phyloP scores from a whole-genome alignment of 2,113 vertebrate genomes.

The Marcusenius ussheri region DNA sequence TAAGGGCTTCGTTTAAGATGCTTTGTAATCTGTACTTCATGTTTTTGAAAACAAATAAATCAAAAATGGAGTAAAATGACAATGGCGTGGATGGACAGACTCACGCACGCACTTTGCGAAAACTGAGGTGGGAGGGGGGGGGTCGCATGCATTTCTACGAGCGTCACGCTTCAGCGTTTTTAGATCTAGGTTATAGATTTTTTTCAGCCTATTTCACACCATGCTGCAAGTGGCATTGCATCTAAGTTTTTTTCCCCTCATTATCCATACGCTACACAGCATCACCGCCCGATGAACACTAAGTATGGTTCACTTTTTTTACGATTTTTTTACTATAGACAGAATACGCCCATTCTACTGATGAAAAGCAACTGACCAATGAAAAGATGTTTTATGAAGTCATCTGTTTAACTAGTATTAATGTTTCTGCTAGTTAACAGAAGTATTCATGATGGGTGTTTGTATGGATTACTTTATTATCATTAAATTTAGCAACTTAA shows the following conservation, averaged over 20 bases:
- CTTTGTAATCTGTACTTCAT: conserved; percentile 25
- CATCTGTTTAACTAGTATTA: background rate
- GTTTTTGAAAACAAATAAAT: background rate
- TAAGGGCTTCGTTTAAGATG: background rate
- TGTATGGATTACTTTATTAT: background rate
- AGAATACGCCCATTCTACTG: background rate
- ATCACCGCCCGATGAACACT: background rate
- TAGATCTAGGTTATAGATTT: background rate
- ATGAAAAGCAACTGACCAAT: background rate
- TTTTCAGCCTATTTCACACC: background rate
- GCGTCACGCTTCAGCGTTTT: background rate
- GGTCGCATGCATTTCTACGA: no score
- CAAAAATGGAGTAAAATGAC: background rate
- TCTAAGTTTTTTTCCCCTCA: background rate
- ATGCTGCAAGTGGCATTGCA: background rate
- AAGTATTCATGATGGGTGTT: background rate
- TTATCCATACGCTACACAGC: background rate
- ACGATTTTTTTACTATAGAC: background rate
- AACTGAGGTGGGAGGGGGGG: no score
- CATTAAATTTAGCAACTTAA: background rate
- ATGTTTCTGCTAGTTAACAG: background rate
- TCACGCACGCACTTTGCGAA: no score
- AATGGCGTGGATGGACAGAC: background rate
- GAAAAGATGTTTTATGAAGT: background rate
- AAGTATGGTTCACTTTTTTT: background rate